Percentiles rank a stretch among this genome's conserved stretches.
Evolutionary conservation across 2,888 invertebrate genomes (phyloP).

Genomic region (Hydrotaea diabolus): DNA sequence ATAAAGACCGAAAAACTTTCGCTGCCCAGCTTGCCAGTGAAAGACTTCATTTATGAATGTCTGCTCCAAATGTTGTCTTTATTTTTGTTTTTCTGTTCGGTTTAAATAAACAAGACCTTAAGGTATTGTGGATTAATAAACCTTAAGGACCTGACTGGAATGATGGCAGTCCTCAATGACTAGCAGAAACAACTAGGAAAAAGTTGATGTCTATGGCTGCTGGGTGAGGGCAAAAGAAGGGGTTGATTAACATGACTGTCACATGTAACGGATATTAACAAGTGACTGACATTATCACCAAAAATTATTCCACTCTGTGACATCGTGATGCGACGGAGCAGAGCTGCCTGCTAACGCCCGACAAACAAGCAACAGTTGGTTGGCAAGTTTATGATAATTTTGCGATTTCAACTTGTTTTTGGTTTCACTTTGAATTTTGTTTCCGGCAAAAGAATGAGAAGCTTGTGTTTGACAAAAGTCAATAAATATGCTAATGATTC

Average conservation of each 20-base stretch:
- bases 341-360: not conserved
- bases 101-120: not conserved
- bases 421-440: not conserved
- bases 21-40: not conserved
- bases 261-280: constrained; percentile 37
- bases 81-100: not conserved
- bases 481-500: constrained; percentile 26
- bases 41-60: not conserved
- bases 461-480: not conserved
- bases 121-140: not conserved
- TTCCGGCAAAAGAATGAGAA: not conserved
- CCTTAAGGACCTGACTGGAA: not conserved
- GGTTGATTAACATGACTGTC: constrained; percentile 20
- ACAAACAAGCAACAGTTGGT: constrained; percentile 27
- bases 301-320: constrained; percentile 20
- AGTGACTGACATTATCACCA: constrained; percentile 10
- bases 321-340: not conserved
- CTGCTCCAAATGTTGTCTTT: not conserved
- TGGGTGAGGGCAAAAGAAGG: not conserved
- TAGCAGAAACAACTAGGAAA: not conserved
- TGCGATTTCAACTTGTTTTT: not conserved
- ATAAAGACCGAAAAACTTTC: not conserved
- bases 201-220: not conserved
- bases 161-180: not conserved
- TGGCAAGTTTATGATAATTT: constrained; percentile 15